Evolutionary conservation across 2,888 invertebrate genomes (phyloP).

Genomic region (Cylloceria caligata): DNA sequence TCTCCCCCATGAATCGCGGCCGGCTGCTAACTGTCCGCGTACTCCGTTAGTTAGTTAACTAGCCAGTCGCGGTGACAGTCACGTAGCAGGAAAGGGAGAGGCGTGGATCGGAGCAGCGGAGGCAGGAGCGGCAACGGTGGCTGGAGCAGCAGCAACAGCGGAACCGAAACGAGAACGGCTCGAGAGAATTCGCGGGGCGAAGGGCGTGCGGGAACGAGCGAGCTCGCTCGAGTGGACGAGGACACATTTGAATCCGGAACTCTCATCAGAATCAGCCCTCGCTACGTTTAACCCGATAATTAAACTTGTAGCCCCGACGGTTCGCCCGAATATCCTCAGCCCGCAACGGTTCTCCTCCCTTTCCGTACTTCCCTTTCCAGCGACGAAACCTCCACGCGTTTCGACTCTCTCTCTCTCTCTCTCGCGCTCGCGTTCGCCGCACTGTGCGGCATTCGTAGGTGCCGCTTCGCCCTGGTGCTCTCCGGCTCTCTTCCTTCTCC

Average conservation of each 20-base stretch:
- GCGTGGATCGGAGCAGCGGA: conserved; percentile 31
- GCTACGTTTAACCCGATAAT: conserved; percentile 84
- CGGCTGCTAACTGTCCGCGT: conserved; percentile 76
- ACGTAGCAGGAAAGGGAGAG: conserved; percentile 76
- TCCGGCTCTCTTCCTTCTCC: conserved; percentile 18
- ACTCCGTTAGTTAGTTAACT: conserved; percentile 84
- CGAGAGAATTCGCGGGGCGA: conserved; percentile 47
- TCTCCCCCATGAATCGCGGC: conserved; percentile 82
- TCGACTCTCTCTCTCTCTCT: conserved; percentile 18
- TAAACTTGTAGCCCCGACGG: conserved; percentile 79
- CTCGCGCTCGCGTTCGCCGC: neutral
- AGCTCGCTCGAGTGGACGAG: conserved; percentile 66
- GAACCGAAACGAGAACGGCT: conserved; percentile 36
- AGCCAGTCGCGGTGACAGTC: conserved; percentile 83
- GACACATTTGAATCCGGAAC: conserved; percentile 83
- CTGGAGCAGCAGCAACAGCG: conserved; percentile 8
- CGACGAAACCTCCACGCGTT: conserved; percentile 26
- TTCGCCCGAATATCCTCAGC: conserved; percentile 46
- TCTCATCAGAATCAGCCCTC: conserved; percentile 84
- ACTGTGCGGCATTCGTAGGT: conserved; percentile 16
- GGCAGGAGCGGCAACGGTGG: neutral
- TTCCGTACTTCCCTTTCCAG: conserved; percentile 52
- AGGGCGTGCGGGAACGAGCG: conserved; percentile 41
- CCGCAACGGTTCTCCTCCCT: conserved; percentile 17
- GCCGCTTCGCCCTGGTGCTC: conserved; percentile 1